Evolutionary conservation across 1,140 invertebrate species (phyloP).

Genomic region (Apis laboriosa): DNA sequence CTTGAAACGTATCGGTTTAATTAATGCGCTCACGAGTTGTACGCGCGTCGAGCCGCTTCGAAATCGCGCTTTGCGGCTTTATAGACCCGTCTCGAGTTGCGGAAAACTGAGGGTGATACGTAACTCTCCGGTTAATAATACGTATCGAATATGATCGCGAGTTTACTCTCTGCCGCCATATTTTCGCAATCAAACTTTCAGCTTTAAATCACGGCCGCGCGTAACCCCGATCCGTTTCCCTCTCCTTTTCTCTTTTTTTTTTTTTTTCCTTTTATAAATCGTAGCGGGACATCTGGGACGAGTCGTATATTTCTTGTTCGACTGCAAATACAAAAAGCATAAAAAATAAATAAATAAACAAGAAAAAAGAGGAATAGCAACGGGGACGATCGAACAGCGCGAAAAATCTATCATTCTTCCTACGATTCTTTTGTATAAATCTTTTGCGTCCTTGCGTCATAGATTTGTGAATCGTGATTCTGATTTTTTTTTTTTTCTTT

Average conservation of each 20-base stretch:
- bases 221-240: too few relatives aligned
- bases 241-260: too few relatives aligned
- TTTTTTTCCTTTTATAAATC: not conserved
- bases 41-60: not conserved
- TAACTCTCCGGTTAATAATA: not conserved
- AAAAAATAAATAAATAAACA: too few relatives aligned
- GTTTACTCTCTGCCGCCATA: not conserved
- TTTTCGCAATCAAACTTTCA: not conserved
- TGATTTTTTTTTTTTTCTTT: too few relatives aligned
- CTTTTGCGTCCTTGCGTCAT: not conserved
- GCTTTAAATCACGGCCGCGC: not conserved
- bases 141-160: not conserved
- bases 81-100: not conserved
- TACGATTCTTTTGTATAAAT: not conserved
- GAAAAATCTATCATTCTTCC: not conserved
- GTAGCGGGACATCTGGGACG: not conserved
- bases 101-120: not conserved
- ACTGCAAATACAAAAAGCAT: too few relatives aligned
- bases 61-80: not conserved
- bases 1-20: constrained; percentile 44
- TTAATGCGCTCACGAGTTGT: constrained; percentile 33
- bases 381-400: not conserved
- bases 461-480: too few relatives aligned
- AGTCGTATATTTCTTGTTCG: not conserved
- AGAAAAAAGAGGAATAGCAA: too few relatives aligned